phyloP scores from a whole-genome alignment of 23 tunicate species.

The Styela plicata region DNA sequence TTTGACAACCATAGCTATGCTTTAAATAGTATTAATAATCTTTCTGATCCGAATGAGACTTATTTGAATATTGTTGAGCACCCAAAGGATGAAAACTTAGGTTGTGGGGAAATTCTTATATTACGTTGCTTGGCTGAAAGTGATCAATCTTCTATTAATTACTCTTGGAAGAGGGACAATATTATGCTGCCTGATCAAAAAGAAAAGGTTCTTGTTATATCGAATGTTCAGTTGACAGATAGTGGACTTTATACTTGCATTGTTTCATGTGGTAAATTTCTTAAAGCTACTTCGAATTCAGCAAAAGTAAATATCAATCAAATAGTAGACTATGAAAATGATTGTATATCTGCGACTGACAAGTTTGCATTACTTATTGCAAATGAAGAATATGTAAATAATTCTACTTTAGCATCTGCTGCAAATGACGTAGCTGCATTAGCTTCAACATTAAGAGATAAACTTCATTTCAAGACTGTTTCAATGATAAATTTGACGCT shows the following conservation, averaged over 20 bases:
- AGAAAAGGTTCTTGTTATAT: constrained; percentile 1
- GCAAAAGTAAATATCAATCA: background rate
- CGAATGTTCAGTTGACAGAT: background rate
- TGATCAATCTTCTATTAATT: constrained; percentile 1
- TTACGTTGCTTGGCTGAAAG: constrained; percentile 26
- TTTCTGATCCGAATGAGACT: constrained; percentile 25
- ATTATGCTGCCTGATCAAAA: background rate
- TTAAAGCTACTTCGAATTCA: background rate
- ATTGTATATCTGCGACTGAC: constrained; percentile 39
- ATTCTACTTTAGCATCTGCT: constrained; percentile 47
- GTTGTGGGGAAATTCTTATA: constrained; percentile 1
- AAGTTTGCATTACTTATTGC: constrained; percentile 71
- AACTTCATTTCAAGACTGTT: constrained; percentile 59
- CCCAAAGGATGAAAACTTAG: background rate
- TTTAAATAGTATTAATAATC: constrained; percentile 14
- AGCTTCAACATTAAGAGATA: constrained; percentile 41
- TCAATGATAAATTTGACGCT: constrained; percentile 53
- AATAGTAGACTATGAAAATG: background rate
- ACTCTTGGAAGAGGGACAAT: constrained; percentile 8
- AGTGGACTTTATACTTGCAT: background rate
- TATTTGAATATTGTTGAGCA: constrained; percentile 9
- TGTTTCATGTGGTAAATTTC: background rate
- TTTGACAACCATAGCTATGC: background rate
- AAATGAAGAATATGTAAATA: constrained; percentile 49
- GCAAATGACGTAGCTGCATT: constrained; percentile 39